These are phyloP conservation scores for Eupithecia pulchellata DNA, from an alignment of 2,888 invertebrate species.

Conservation along the genomic window DNA sequence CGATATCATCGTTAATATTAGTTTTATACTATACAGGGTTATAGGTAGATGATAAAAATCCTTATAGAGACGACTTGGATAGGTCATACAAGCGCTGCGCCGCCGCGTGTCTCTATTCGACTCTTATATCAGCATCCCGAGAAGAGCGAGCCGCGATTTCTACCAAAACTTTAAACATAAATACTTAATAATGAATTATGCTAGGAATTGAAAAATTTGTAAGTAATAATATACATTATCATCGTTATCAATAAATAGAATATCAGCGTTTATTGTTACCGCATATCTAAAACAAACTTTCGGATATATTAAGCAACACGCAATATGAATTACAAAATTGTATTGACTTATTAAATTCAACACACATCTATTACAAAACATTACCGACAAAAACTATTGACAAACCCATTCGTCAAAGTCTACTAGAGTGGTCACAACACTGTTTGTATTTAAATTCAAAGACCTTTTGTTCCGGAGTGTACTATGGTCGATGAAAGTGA, in stretches of 20 bases:
- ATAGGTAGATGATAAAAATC: too few relatives aligned
- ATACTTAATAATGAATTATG: too few relatives aligned
- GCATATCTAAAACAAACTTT: background rate
- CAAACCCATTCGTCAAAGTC: conserved; percentile 25
- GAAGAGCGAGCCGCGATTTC: too few relatives aligned
- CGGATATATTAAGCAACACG: background rate
- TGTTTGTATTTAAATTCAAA: conserved; percentile 54
- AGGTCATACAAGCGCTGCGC: too few relatives aligned
- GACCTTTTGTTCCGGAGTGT: conserved; percentile 53
- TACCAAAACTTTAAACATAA: too few relatives aligned
- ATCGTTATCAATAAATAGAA: too few relatives aligned
- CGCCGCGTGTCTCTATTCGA: too few relatives aligned
- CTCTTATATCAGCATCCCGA: too few relatives aligned
- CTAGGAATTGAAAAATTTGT: background rate
- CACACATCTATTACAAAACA: conserved; percentile 21
- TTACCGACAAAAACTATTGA: conserved; percentile 24
- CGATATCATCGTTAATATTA: too few relatives aligned
- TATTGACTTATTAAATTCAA: conserved; percentile 12
- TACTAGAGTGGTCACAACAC: conserved; percentile 14
- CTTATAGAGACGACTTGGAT: too few relatives aligned
- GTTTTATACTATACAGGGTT: too few relatives aligned
- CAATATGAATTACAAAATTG: background rate
- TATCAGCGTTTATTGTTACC: background rate
- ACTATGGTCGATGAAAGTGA: conserved; percentile 72
- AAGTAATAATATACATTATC: too few relatives aligned